These are phyloP conservation scores for Babylonia areolata DNA, from an alignment of 1,140 invertebrate genomes.

Conservation along the genomic window DNA sequence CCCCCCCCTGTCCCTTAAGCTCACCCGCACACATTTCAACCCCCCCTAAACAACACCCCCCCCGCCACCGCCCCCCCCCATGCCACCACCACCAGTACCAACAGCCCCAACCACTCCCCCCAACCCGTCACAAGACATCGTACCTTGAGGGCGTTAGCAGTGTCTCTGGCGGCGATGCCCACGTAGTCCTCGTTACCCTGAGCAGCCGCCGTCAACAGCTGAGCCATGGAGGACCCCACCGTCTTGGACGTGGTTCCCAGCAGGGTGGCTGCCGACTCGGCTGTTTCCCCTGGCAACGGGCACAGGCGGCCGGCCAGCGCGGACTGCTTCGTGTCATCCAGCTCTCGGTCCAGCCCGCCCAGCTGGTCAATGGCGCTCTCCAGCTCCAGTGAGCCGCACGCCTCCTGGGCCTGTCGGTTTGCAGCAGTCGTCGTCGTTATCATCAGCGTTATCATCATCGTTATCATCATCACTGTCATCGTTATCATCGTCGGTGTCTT, in stretches of 20 bases:
- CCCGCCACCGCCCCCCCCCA: no score
- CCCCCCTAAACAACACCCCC: no score
- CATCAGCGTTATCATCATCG: no score
- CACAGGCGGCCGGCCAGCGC: slow-evolving; percentile 83
- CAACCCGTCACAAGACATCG: background rate
- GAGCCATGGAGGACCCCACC: slow-evolving; percentile 84
- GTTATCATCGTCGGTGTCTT: no score
- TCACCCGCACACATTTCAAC: no score
- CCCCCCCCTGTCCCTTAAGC: no score
- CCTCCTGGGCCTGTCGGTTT: slow-evolving; percentile 86
- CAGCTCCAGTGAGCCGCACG: slow-evolving; percentile 89
- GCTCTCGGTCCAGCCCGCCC: slow-evolving; percentile 86
- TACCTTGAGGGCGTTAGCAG: slow-evolving; percentile 82
- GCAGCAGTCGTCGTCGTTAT: no score
- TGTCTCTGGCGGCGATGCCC: slow-evolving; percentile 87
- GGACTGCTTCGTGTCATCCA: slow-evolving; percentile 87
- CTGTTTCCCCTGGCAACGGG: slow-evolving; percentile 91
- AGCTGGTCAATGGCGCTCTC: slow-evolving; percentile 87
- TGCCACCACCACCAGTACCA: no score
- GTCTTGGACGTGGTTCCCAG: slow-evolving; percentile 83
- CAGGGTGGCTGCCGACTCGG: slow-evolving; percentile 85
- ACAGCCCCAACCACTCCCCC: no score
- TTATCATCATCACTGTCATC: no score
- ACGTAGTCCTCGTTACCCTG: slow-evolving; percentile 91
- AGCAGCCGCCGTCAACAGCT: slow-evolving; percentile 88